Percentiles rank a stretch among this genome's conserved stretches.
Evolutionary conservation across 2,888 invertebrate species (phyloP).

Genomic region (Petrolisthes cinctipes): DNA sequence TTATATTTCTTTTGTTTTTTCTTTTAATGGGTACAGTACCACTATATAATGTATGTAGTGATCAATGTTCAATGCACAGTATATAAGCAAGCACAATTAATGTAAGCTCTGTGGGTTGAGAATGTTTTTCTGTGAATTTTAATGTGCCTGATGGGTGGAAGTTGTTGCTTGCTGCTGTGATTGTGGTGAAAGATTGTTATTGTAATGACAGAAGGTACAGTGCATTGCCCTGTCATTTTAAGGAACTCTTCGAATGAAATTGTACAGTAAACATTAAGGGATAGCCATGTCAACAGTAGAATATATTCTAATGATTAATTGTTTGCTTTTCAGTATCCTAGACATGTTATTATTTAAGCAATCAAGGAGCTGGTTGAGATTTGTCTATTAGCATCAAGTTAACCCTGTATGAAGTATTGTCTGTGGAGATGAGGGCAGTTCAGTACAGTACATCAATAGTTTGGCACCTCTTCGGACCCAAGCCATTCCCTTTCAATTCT

Average conservation of each 20-base stretch:
- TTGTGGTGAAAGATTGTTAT: constrained; percentile 34
- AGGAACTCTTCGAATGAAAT: constrained; percentile 33
- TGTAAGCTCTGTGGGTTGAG: constrained; percentile 19
- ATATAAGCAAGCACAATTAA: constrained; percentile 29
- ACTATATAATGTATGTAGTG: constrained; percentile 31
- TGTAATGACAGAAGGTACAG: constrained; percentile 45
- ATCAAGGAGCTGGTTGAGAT: too few relatives aligned
- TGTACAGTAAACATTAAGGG: constrained; percentile 52
- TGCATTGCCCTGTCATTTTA: constrained; percentile 50
- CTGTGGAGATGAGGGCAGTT: too few relatives aligned
- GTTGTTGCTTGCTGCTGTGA: constrained; percentile 48
- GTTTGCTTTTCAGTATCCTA: neutral
- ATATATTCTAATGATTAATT: constrained; percentile 51
- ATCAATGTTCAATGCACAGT: constrained; percentile 38
- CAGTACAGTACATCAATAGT: too few relatives aligned
- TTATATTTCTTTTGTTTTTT: neutral
- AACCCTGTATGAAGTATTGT: too few relatives aligned
- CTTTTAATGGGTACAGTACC: neutral
- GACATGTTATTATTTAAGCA: too few relatives aligned
- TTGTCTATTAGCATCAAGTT: too few relatives aligned
- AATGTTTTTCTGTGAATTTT: constrained; percentile 34
- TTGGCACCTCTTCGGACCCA: too few relatives aligned
- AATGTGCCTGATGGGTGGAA: constrained; percentile 47
- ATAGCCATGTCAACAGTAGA: constrained; percentile 49
- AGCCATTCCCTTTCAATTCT: too few relatives aligned